phyloP scores from a whole-genome alignment of 2,113 vertebrate species.

The Takifugu flavidus region DNA sequence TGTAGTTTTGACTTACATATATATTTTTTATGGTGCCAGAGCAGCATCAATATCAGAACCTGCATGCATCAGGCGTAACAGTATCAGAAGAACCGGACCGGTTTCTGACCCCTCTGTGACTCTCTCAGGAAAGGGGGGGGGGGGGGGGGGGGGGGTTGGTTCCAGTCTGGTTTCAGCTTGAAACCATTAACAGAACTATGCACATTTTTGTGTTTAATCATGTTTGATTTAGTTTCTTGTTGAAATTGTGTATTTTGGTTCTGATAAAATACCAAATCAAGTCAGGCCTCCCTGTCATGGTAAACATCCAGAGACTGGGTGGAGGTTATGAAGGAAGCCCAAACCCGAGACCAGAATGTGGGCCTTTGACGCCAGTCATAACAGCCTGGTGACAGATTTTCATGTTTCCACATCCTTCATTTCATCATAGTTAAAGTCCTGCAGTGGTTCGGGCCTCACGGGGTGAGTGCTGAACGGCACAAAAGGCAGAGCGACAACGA shows the following conservation, averaged over 20 bases:
- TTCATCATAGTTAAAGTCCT: background rate
- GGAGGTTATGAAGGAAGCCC: slow-evolving; percentile 7
- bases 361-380: background rate
- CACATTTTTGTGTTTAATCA: slow-evolving; percentile 18
- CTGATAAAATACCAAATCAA: slow-evolving; percentile 32
- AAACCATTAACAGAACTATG: slow-evolving; percentile 37
- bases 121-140: background rate
- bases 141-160: background rate
- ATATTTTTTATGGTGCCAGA: no score
- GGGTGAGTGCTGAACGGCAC: no score
- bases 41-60: no score
- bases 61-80: no score
- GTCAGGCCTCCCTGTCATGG: slow-evolving; percentile 16
- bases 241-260: slow-evolving; percentile 35
- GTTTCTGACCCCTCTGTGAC: background rate
- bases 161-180: slow-evolving; percentile 6
- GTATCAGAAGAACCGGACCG: no score
- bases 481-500: no score
- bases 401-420: background rate
- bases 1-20: no score
- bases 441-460: background rate
- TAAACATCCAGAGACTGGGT: slow-evolving; percentile 13
- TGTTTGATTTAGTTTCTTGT: slow-evolving; percentile 18
- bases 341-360: no score
- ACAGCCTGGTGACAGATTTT: background rate